Percentiles rank a stretch among this genome's conserved stretches.
Evolutionary conservation across 2,113 vertebrate genomes (phyloP).

Genomic region (Channa maculata): DNA sequence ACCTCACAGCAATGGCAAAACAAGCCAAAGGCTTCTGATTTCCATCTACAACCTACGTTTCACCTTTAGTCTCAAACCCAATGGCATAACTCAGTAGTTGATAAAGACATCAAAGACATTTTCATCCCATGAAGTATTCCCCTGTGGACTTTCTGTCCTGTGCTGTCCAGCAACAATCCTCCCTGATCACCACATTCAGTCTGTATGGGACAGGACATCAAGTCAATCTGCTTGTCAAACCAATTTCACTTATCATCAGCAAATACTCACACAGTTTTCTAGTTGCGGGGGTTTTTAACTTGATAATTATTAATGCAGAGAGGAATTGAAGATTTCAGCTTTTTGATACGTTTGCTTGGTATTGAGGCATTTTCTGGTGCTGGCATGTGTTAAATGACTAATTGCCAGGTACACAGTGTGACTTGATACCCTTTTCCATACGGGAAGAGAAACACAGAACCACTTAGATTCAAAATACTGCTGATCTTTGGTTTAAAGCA

Average conservation of each 20-base stretch:
- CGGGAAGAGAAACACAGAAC: slow-evolving; percentile 48
- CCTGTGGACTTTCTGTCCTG: slow-evolving; percentile 63
- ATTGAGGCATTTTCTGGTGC: background rate
- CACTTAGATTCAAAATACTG: slow-evolving; percentile 35
- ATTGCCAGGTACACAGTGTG: slow-evolving; percentile 12
- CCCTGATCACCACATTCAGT: slow-evolving; percentile 41
- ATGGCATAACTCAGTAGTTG: slow-evolving; percentile 82
- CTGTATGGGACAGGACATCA: slow-evolving; percentile 26
- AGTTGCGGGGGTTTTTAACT: too few relatives aligned
- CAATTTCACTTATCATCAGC: background rate
- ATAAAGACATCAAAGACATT: slow-evolving; percentile 67
- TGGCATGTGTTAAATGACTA: background rate
- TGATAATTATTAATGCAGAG: too few relatives aligned
- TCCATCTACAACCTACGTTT: slow-evolving; percentile 29
- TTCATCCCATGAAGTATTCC: slow-evolving; percentile 62
- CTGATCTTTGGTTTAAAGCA: slow-evolving; percentile 62
- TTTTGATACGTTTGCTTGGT: background rate
- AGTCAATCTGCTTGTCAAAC: slow-evolving; percentile 30
- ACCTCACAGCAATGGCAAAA: slow-evolving; percentile 45
- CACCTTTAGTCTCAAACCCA: slow-evolving; percentile 36
- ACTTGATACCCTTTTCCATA: slow-evolving; percentile 50
- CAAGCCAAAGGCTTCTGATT: slow-evolving; percentile 35
- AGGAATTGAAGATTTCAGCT: background rate
- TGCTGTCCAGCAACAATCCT: slow-evolving; percentile 92
- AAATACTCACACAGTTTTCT: background rate